Conservation (phyloP, 35 echinoderm and acorn worm species). For the Holothuria glaberrima region DNA sequence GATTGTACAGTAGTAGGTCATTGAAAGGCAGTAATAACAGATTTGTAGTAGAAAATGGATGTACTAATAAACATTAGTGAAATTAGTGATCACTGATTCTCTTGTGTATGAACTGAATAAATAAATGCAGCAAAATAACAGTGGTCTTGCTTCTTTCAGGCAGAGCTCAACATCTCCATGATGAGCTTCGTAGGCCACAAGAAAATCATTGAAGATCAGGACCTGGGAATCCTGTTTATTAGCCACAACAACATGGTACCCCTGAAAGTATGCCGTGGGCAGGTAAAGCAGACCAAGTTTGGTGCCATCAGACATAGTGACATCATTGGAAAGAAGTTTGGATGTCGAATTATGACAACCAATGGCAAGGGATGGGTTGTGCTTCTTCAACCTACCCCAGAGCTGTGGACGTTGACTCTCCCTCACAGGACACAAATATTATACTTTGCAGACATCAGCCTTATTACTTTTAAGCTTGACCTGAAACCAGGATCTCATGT, state of each 20-base stretch:
- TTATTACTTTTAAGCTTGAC: slow-evolving; percentile 85
- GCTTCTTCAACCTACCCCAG: slow-evolving; percentile 89
- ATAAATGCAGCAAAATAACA: too few relatives aligned
- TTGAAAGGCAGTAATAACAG: too few relatives aligned
- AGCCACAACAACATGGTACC: slow-evolving; percentile 76
- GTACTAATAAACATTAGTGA: too few relatives aligned
- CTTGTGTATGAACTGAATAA: too few relatives aligned
- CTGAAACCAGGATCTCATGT: slow-evolving; percentile 86
- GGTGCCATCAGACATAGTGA: slow-evolving; percentile 80
- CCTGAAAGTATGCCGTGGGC: slow-evolving; percentile 57
- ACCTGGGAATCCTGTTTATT: slow-evolving; percentile 78
- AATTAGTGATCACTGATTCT: too few relatives aligned
- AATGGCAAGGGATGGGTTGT: slow-evolving; percentile 83
- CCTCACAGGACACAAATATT: slow-evolving; percentile 94
- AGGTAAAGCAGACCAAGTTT: slow-evolving; percentile 81
- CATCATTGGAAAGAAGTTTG: slow-evolving; percentile 87
- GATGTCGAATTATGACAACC: slow-evolving; percentile 62
- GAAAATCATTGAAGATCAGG: slow-evolving; percentile 66
- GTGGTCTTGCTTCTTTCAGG: too few relatives aligned
- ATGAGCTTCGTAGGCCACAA: slow-evolving; percentile 89
- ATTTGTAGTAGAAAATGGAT: too few relatives aligned
- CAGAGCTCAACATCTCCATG: not conserved
- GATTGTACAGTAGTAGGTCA: too few relatives aligned
- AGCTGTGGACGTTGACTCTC: slow-evolving; percentile 92
- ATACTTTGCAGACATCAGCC: slow-evolving; percentile 90